Base-by-base conservation (phyloP, 2,888 invertebrate genomes). In the Hypolimnas misippus region DNA sequence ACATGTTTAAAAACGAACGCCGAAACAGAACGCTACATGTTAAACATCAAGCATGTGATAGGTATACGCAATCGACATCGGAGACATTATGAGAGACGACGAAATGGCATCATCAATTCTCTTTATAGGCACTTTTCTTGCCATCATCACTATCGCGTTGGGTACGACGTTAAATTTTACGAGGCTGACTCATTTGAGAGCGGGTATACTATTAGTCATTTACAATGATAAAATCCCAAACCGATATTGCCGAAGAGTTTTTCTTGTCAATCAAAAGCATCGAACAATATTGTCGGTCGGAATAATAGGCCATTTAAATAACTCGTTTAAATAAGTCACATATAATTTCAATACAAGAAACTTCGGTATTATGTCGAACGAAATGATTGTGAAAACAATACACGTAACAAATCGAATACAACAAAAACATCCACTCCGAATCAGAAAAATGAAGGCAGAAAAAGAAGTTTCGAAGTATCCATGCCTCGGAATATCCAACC, bases 161-260 rank as follows among this genome's bases (percentile, higher is more conserved):
- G 83, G 80, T 76, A 76, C 75, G 76, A 78, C 86, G 84, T 90
- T 84, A 90, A 86, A 89, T 90, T 90, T 91, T 89, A 91, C 76
- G 88, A 81, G 76, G 66, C 76, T 73, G 79, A 75, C 86, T 90
- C 89, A 89, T 89, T 90, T 87, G 81, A 77, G 79, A 68, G 69
- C 71, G 72, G 72, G 74, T 76, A 64, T 69, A 75, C 76, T 81
- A 79, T 86, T 81, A 79, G 75, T 86, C 86, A 86, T 85, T 86
- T 83, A 81, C 73, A 72, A 72, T 67, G 70, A 72, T 73, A 73
- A 68, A 68, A 67, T 63, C 65, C 63, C 25, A 40, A 50, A 44
- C 55, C 58, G 60, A 65, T 66, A 67, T 70, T 71, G 59, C 64
- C 61, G 52, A 69, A 69, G 64, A 67, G 67, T 62, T 65, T 65